Evolutionary conservation across 2,888 invertebrate genomes (phyloP), one percentile per base, ranked within the genome.

Genomic region (Netelia melanura): DNA sequence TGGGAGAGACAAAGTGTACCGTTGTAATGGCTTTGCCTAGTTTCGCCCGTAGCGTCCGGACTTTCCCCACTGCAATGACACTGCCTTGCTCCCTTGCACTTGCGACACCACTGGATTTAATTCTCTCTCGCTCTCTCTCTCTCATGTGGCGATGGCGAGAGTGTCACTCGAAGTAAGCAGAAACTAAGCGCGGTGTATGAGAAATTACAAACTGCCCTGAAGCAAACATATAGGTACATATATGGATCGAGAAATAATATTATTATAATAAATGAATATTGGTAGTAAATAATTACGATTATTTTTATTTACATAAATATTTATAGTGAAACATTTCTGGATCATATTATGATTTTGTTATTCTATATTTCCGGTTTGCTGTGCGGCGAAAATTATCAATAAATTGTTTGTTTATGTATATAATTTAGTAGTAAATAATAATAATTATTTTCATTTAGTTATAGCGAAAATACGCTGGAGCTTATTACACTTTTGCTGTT

Each of bases 11-110:
- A 87, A 89, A 88, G 87, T 87, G 84, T 87, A 85, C 81, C 83
- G 82, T 86, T 85, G 87, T 89, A 89, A 89, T 89, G 86, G 86
- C 87, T 87, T 86, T 83, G 86, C 76, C 82, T 85, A 88, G 87
- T 87, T 87, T 86, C 76, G 85, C 85, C 81, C 62, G 56, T 72
- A 56, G 77, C 58, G 61, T 30, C 70, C 58, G 65, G 71, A 84
- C 80, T 74, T 77, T 70, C 10, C 67, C 6, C 44, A 74, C 76
- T 65, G 54, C 72, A 70, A 71, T 68, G 84, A 80, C 58, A 68
- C 77, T 74, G 62, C 56, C 71, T 71, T 67, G 48, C 70, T 70
- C 30, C 11, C 58, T 70, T 78, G 43, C 48, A 70, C 78, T 78
- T 30, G 30, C 54, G 38, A n/a, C 23, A 74, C n/a, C 23, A 44